Base-by-base conservation (phyloP, 2,797 vertebrate genomes). In the Kryptopterus vitreolus region DNA sequence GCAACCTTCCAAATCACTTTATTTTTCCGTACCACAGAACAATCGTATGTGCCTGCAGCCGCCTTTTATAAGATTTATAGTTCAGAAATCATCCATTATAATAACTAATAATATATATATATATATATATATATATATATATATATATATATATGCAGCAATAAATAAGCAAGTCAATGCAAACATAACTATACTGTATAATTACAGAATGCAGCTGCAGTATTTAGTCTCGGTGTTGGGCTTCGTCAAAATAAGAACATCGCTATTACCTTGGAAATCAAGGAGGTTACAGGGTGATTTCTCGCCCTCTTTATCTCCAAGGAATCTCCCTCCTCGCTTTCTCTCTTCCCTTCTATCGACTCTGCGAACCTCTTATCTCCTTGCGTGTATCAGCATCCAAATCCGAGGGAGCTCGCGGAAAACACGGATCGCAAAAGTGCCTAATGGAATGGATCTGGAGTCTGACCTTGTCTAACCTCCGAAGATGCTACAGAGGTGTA, bases 361-460 rank as follows among this genome's bases (percentile, higher is more conserved):
- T 31, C 68, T 71, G 68, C 15, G 15, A 48, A 69, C 18, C 50
- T 55, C 4, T 35, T 33, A 33, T 53, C 31, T 71, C 16, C 20
- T 7, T 29, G 46, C n/a, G 50, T 22, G 29, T 31, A 33, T 71
- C 69, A 4, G 31, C 50, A 57, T 57, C 38, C 6, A 1, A 57
- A 57, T 73, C 53, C 24, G 70, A 16, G 70, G 35, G 33, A 57
- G 52, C 33, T 38, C 10, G 13, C n/a, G 70, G 33, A 73, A 73
- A 73, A 73, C 52, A 57, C 4, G 70, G 70, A 38, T 57, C 55
- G 38, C 10, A 22, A 8, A n/a, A 24, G 31, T 24, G 15, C 15
- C 70, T 73, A 35, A 22, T n/a, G 20, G 11, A n/a, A n/a, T 38
- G 70, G 70, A 73, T 35, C 70, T 57, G 70, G 70, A 73, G 52